Evolutionary conservation across 2,797 vertebrate genomes (phyloP), one percentile per base, ranked within the genome.

Genomic region (Takifugu ocellatus): DNA sequence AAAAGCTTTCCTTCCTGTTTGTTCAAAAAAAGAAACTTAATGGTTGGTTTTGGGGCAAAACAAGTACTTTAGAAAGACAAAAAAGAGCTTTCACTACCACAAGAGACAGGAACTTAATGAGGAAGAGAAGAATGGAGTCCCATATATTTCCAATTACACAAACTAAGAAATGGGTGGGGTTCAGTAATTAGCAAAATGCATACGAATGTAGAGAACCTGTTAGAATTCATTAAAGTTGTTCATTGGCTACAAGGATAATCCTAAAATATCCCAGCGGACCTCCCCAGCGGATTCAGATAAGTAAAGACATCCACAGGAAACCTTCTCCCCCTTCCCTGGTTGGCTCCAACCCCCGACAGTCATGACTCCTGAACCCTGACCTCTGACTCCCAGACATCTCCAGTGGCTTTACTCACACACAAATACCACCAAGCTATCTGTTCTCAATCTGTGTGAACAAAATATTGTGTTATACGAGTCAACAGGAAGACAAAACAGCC

Each of bases 401-500:
- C 53, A 36, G 65, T 25, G 47, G 64, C 61, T 77, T 83, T 65
- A 66, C 65, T 78, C 15, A 63, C n/a, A 26, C 50, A 60, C 51
- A 81, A 79, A 74, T 49, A 63, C 61, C 70, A 64, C 61, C 1
- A 17, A 49, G 51, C 57, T 67, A 62, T 86, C 75, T 72, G 72
- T 61, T 70, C 63, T 67, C 67, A 72, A 84, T 83, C 71, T 59
- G 24, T 44, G 62, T 36, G 72, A 82, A 80, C 80, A 78, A 77
- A 83, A 84, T 63, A 59, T 68, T 39, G 31, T 54, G 71, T 79
- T 66, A 77, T 26, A 68, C 8, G 74, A 86, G 78, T 85, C 78
- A 74, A 79, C 58, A 42, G 59, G 58, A 79, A 84, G 85, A 86
- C 84, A 84, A 84, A 85, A 87, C 85, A 81, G 56, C 59, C 25